Percentiles rank a stretch among this genome's conserved stretches.
phyloP scores from a whole-genome alignment of 2,113 vertebrate species.

The Herpetotheres cachinnans region DNA sequence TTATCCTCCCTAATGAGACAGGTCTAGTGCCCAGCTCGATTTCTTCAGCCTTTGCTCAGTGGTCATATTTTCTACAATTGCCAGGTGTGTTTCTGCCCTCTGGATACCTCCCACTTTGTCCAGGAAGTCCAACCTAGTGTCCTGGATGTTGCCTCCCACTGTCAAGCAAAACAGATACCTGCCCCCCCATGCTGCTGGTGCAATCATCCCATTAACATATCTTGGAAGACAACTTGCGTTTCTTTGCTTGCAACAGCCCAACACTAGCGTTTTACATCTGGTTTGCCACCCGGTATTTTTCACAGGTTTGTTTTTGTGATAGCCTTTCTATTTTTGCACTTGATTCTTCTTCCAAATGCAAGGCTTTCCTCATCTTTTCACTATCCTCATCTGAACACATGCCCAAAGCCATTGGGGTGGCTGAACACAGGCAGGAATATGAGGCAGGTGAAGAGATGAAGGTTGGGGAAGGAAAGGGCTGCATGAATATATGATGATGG shows the following conservation, averaged over 20 bases:
- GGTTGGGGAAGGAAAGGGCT: background rate
- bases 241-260: background rate
- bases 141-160: background rate
- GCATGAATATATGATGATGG: background rate
- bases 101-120: background rate
- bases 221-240: background rate
- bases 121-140: background rate
- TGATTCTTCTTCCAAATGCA: background rate
- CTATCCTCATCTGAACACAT: background rate
- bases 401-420: background rate
- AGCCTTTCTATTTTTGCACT: background rate
- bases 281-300: background rate
- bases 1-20: background rate
- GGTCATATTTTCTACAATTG: background rate
- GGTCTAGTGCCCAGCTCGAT: background rate
- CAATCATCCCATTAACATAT: background rate
- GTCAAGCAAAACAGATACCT: background rate
- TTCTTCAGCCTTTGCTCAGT: background rate
- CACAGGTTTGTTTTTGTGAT: background rate
- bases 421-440: background rate
- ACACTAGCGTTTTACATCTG: background rate
- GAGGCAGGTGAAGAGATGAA: background rate
- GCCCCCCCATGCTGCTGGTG: background rate
- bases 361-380: background rate
- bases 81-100: background rate